These are phyloP conservation scores for Diabrotica balteata DNA, from an alignment of 2,888 invertebrate species.

Conservation along the genomic window DNA sequence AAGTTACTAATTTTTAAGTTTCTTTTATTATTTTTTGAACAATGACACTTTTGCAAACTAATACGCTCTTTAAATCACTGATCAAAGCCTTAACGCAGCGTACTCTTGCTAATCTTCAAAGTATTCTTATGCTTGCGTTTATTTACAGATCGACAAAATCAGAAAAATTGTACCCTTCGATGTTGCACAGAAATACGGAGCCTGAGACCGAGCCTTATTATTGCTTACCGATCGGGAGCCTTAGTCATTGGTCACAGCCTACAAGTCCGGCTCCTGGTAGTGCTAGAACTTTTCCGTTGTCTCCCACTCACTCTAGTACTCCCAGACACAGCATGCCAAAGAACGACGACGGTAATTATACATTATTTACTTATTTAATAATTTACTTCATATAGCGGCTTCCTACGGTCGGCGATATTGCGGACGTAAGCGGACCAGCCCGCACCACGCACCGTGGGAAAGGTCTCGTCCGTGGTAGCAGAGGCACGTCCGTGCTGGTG, in stretches of 20 bases:
- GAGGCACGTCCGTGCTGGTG: too few relatives aligned
- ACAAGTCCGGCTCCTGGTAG: constrained; percentile 74
- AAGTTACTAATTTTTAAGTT: too few relatives aligned
- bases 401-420: too few relatives aligned
- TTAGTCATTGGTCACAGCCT: constrained; percentile 74
- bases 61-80: too few relatives aligned
- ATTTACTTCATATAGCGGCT: too few relatives aligned
- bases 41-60: too few relatives aligned
- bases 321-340: constrained; percentile 68
- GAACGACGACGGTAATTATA: constrained; percentile 73
- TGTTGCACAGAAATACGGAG: constrained; percentile 82
- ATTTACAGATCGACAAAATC: constrained; percentile 88
- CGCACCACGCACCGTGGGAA: too few relatives aligned
- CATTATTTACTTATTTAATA: neutral
- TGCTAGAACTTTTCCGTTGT: constrained; percentile 62
- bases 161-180: constrained; percentile 92
- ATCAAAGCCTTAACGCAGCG: too few relatives aligned
- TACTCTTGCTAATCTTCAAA: too few relatives aligned
- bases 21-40: too few relatives aligned
- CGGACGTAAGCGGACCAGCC: too few relatives aligned
- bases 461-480: too few relatives aligned
- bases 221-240: constrained; percentile 76
- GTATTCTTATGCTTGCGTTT: constrained; percentile 8
- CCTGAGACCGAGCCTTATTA: constrained; percentile 88
- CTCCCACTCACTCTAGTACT: constrained; percentile 68